Percentiles rank a stretch among this genome's conserved stretches.
phyloP scores from a whole-genome alignment of 2,888 invertebrate species.

The Rosalia funebris region DNA sequence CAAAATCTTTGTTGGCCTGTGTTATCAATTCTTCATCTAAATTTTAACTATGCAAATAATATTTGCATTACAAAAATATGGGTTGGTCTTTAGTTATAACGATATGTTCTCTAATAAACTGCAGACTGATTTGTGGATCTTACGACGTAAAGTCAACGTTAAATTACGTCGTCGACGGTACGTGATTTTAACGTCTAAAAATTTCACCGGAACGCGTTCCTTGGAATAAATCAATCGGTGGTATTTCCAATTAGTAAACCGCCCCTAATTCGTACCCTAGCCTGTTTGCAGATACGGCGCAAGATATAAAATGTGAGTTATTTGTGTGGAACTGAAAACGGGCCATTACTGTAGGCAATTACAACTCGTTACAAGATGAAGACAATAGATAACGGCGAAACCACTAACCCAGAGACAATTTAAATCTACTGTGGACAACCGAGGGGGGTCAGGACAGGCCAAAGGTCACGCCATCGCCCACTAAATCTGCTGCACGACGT shows the following conservation, averaged over 20 bases:
- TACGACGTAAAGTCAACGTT: too few relatives aligned
- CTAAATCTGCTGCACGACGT: conserved; percentile 62
- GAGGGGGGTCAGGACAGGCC: conserved; percentile 55
- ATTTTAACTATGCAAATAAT: too few relatives aligned
- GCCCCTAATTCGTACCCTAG: conserved; percentile 29
- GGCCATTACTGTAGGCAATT: conserved; percentile 55
- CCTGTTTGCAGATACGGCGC: conserved; percentile 28
- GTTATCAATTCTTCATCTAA: too few relatives aligned
- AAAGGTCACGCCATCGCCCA: conserved; percentile 63
- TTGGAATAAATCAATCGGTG: background rate
- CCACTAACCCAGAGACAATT: conserved; percentile 62
- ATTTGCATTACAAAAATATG: too few relatives aligned
- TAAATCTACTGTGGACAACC: conserved; percentile 60
- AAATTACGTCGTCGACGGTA: too few relatives aligned
- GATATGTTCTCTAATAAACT: too few relatives aligned
- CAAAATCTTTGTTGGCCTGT: too few relatives aligned
- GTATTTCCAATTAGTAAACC: conserved; percentile 29
- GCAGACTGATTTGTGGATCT: too few relatives aligned
- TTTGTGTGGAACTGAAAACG: conserved; percentile 43
- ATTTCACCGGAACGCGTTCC: too few relatives aligned
- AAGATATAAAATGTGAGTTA: conserved; percentile 43
- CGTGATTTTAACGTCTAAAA: too few relatives aligned
- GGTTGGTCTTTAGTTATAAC: too few relatives aligned
- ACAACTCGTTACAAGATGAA: conserved; percentile 58
- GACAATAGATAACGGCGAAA: conserved; percentile 59